Conservation (phyloP, 2,888 invertebrate genomes). For the Platycheirus rosarum region DNA sequence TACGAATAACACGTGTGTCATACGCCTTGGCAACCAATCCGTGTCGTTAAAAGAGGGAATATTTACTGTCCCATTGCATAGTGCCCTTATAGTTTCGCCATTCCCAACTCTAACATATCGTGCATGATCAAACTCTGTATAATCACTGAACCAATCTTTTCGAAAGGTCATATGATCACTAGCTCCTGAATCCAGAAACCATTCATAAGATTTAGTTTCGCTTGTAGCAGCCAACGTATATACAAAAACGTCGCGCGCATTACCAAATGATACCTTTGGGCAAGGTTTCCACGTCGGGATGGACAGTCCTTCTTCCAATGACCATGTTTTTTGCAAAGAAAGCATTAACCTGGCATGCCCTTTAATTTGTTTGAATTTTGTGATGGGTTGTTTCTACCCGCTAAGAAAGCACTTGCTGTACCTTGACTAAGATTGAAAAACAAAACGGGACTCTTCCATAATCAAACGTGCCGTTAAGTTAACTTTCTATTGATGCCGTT, state of each 20-base stretch:
- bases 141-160: constrained; percentile 36
- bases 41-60: constrained; percentile 51
- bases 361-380: not conserved
- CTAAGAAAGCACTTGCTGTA: constrained; percentile 24
- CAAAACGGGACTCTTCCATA: constrained; percentile 29
- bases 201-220: constrained; percentile 30
- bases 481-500: constrained; percentile 1
- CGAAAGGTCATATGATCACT: constrained; percentile 47
- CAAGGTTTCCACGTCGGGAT: not conserved
- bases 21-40: constrained; percentile 14
- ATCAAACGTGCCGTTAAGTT: constrained; percentile 24
- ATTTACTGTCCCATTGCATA: constrained; percentile 40
- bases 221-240: constrained; percentile 49
- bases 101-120: constrained; percentile 53
- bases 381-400: not conserved
- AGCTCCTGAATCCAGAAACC: constrained; percentile 40
- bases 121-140: constrained; percentile 15
- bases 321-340: constrained; percentile 24
- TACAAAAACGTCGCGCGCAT: not conserved
- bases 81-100: constrained; percentile 47
- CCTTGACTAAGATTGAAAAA: constrained; percentile 5
- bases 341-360: constrained; percentile 22
- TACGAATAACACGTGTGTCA: constrained; percentile 40
- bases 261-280: constrained; percentile 16
- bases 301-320: constrained; percentile 3